Base-by-base conservation (phyloP, 2,113 vertebrate species). In the Todiramphus chloris region DNA sequence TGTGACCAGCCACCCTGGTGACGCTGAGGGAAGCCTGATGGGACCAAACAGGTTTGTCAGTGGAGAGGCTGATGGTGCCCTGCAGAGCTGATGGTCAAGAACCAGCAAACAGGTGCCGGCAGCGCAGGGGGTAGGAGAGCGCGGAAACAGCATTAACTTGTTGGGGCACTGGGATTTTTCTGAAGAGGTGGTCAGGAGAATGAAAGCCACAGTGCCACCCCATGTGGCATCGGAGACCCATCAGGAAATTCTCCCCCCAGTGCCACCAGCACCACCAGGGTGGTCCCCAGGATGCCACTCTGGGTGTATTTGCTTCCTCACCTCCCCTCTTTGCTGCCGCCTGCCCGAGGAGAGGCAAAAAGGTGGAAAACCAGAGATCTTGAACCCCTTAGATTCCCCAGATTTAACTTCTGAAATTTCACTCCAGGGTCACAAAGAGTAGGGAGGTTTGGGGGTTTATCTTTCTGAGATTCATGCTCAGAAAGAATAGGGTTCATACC, bases 161-260 rank as follows among this genome's bases (percentile, higher is more conserved):
- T 9, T 1, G 20, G 46, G 21, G 53, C 69, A 27, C 37, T 6
- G 68, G 62, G 62, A 16, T 21, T 63, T 59, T 67, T 37, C 69
- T 31, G 33, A 21, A 64, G 66, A 10, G 23, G n/a, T 5, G 73
- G 15, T 44, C 1, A 62, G 74, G 44, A 56, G 24, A 6, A 43
- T 4, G 13, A 46, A 44, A 80, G 25, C 23, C 66, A 27, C 31
- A 0, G 24, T 2, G 18, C 25, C 39, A 83, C 39, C 67, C 53
- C 63, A 0, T 2, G 55, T 23, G 59, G 28, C 48, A 63, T 8
- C 28, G 19, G 78, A 69, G 13, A 15, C 20, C 12, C 14, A 6
- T 5, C 0, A 0, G 63, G 31, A 43, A 67, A 43, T 48, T 3
- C 1, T 37, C 15, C 63, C 68, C 35, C 1, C 24, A 4, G 0